Evolutionary conservation across 2,113 vertebrate genomes (phyloP).

Genomic region (Leucosticte australis): DNA sequence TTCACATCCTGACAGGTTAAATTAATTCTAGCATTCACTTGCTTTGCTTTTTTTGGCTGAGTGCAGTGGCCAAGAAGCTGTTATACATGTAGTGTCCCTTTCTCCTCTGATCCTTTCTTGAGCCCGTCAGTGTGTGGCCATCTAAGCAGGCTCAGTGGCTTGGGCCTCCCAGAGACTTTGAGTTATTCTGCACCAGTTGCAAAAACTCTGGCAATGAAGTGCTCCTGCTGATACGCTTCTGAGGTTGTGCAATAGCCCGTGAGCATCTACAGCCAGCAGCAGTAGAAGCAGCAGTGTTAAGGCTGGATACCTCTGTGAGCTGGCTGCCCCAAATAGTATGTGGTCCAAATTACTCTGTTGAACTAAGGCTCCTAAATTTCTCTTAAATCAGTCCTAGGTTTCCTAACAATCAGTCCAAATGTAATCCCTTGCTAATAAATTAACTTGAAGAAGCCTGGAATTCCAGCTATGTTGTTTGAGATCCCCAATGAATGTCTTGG

Average conservation of each 20-base stretch:
- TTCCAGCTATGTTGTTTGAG: slow-evolving; percentile 15
- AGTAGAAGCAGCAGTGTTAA: neutral
- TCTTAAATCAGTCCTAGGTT: neutral
- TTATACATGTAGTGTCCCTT: neutral
- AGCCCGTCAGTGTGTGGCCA: neutral
- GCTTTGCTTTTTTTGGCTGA: neutral
- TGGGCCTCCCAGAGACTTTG: neutral
- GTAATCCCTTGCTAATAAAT: neutral
- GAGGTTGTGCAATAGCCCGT: fast-evolving
- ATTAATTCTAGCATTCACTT: neutral
- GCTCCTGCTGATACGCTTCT: neutral
- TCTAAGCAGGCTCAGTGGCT: neutral
- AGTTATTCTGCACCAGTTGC: neutral
- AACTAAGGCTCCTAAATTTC: neutral
- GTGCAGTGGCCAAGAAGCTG: neutral
- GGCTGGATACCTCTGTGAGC: neutral
- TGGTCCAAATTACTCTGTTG: neutral
- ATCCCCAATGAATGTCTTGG: neutral
- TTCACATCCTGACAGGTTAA: neutral
- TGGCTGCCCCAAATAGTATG: neutral
- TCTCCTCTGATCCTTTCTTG: neutral
- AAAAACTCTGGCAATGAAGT: neutral
- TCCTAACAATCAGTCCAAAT: neutral
- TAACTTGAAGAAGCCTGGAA: neutral
- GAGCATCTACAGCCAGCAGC: neutral